phyloP scores from a whole-genome alignment of 2,797 vertebrate genomes.

The Cheirogaleus major region DNA sequence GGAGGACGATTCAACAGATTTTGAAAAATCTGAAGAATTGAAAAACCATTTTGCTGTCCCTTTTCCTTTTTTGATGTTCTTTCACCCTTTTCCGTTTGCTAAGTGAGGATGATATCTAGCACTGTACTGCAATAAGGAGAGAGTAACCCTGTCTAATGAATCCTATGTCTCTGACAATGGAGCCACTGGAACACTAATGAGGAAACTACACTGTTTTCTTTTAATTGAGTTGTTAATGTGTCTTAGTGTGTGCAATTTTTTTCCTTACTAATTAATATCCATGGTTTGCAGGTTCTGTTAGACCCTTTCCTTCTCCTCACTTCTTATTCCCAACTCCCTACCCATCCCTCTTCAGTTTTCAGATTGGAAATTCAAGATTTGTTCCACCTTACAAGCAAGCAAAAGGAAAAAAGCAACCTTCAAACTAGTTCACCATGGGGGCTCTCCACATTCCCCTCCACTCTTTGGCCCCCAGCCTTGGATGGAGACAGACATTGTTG shows the following conservation, averaged over 20 bases:
- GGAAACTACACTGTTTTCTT: conserved; percentile 84
- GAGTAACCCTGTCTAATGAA: conserved; percentile 79
- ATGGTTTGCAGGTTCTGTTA: conserved; percentile 85
- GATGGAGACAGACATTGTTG: conserved; percentile 46
- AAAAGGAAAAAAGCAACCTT: conserved; percentile 74
- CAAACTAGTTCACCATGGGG: conserved; percentile 54
- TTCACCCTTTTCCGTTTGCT: conserved; percentile 73
- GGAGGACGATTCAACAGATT: conserved; percentile 85
- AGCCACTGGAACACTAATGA: conserved; percentile 85
- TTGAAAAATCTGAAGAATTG: conserved; percentile 85
- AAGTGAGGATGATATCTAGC: conserved; percentile 82
- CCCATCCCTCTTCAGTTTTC: conserved; percentile 81
- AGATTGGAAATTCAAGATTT: conserved; percentile 81
- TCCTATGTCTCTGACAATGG: conserved; percentile 80
- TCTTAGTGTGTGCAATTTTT: conserved; percentile 87
- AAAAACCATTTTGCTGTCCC: conserved; percentile 79
- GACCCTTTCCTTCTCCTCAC: conserved; percentile 57
- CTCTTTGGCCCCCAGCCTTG: conserved; percentile 61
- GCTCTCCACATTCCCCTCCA: conserved; percentile 62
- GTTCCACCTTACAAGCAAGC: conserved; percentile 82
- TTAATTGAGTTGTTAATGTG: conserved; percentile 87
- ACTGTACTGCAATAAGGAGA: conserved; percentile 86
- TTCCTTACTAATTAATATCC: conserved; percentile 88
- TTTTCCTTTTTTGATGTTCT: conserved; percentile 65
- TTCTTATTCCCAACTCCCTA: conserved; percentile 60